Conservation (phyloP, 2,113 vertebrate species). For the Tragelaphus strepsiceros region DNA sequence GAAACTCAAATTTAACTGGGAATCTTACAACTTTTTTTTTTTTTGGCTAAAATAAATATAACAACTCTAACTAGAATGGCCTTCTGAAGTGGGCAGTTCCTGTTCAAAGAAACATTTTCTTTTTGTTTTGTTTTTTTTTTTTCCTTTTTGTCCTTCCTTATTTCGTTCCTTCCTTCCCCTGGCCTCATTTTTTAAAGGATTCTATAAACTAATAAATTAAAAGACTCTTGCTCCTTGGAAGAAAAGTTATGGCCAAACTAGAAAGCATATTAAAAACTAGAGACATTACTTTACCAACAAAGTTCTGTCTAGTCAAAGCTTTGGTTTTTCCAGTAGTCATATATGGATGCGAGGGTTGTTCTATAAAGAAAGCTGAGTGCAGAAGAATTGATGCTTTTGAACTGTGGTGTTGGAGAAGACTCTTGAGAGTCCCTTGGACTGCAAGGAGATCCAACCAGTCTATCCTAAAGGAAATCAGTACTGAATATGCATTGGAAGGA, state of each 20-base stretch:
- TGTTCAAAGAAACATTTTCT: neutral
- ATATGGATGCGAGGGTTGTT: neutral
- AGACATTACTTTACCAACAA: neutral
- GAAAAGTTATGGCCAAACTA: neutral
- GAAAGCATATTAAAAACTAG: neutral
- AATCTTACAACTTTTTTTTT: neutral
- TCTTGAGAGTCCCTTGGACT: neutral
- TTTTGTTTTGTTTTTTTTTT: neutral
- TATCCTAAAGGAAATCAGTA: neutral
- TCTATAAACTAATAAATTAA: neutral
- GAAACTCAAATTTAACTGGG: neutral
- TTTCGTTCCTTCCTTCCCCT: neutral
- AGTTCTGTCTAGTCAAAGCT: neutral
- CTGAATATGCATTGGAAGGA: neutral
- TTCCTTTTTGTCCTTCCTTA: neutral
- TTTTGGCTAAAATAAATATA: neutral
- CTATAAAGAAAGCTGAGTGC: neutral
- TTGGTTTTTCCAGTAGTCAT: neutral
- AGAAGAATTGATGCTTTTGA: neutral
- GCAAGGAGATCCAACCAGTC: neutral
- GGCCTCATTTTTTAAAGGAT: neutral
- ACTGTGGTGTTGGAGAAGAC: neutral
- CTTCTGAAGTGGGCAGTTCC: neutral
- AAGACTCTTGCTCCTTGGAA: neutral
- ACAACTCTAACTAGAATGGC: neutral